Base-by-base conservation (phyloP, 2,888 invertebrate genomes). In the Amphiduros pacificus region DNA sequence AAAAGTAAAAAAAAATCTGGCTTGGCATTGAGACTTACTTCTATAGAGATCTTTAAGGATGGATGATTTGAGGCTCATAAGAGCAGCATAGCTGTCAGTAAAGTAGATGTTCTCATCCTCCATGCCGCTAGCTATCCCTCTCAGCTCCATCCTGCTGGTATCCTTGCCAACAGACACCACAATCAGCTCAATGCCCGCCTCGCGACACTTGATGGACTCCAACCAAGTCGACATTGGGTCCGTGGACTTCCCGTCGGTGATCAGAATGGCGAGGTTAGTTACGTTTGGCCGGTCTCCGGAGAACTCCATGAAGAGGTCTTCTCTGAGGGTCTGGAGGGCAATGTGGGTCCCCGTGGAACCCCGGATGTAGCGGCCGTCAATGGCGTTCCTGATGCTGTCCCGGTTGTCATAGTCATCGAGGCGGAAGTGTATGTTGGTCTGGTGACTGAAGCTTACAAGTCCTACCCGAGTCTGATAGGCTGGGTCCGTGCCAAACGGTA, bases 201-300 rank as follows among this genome's bases (percentile, higher is more conserved):
- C 36, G 2, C 58, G 6, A 2, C 32, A 27, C 36, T 51, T 50
- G 2, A 58, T 27, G 2, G 58, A 27, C 50, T 58, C 50, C 50
- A 17, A 20, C 58, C 58, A 58, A 32, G 58, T 58, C 32, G 58
- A 49, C 6, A 9, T 1, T 2, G 20, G 31, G 51, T 58, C 58
- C 14, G 17, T 36, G 11, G 58, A 58, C 58, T 50, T 58, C 5
- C 58, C 58, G 20, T 58, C 58, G 14, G 58, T 58, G 22, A 58
- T 28, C 29, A 58, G 28, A 50, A 58, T 28, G 31, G 22, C 32
- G 3, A 58, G 24, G 26, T 58, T 58, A 9, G 58, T 28, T 29
- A 50, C 58, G 4, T 26, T 24, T 31, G 58, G 58, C 22, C 58
- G 49, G 22, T 32, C 55, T 6, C 55, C 55, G 27, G n/a, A n/a